Evolutionary conservation across 2,113 vertebrate genomes (phyloP), one percentile per base, ranked within the genome.

Genomic region (Anseranas semipalmata): DNA sequence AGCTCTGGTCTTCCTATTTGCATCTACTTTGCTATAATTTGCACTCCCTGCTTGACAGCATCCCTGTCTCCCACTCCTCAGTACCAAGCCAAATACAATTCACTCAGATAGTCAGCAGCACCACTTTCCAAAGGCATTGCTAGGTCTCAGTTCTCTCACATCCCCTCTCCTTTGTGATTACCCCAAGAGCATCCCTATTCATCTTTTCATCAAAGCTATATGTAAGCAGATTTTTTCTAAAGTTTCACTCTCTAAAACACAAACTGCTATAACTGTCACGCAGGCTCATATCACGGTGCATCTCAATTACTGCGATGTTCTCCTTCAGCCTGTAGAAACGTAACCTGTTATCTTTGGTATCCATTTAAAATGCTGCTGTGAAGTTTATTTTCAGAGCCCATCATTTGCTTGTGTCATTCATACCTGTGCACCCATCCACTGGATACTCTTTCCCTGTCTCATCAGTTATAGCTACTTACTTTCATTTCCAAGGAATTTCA

Each of bases 241-340:
- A 77, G 33, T 60, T 89, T 72, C 68, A 58, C 37, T 86, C 30
- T 53, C n/a, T 45, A 66, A 90, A 90, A 66, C 30, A 87, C 10
- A 85, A 73, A 62, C 15, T 28, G 18, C 70, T 89, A 53, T 17
- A 84, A 60, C 27, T 65, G 65, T 56, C 56, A 78, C 17, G 12
- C 43, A 78, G 65, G 46, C 37, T 81, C 3, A 0, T 48, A 74
- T 41, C 52, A 78, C 25, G 0, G 0, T n/a, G 65, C 48, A 72
- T 82, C 63, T 60, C 65, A 82, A 59, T 74, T 67, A 85, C 4
- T 1, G 43, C 43, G 72, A 21, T 75, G 43, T 22, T 90, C 60
- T 72, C 24, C 30, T 65, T 90, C 80, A 92, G 56, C 37, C 60
- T 94, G 39, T 39, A 92, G 77, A 78, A 93, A 81, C 25, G 25